These are phyloP conservation scores for Myopa tessellatipennis DNA, from an alignment of 2,888 invertebrate genomes.

Conservation along the genomic window DNA sequence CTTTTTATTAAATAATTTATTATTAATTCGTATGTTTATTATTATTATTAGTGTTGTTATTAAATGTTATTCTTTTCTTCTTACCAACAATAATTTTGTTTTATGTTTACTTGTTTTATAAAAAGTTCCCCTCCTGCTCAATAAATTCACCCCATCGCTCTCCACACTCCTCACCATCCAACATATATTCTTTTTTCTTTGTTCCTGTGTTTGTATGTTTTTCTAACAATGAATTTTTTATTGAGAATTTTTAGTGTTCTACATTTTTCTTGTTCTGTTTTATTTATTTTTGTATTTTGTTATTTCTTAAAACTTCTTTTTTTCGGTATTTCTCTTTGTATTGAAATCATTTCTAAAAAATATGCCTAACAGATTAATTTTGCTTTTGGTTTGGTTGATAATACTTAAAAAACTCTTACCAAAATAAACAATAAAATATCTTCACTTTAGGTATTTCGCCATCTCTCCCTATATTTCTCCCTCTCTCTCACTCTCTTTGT, in stretches of 20 bases:
- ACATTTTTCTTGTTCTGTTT: background rate
- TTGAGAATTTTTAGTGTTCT: background rate
- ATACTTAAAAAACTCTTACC: constrained; percentile 30
- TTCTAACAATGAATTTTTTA: constrained; percentile 11
- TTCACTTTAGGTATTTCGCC: background rate
- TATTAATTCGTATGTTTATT: background rate
- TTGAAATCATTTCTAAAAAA: constrained; percentile 4
- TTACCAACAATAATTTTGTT: too few species aligned
- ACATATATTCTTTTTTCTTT: background rate
- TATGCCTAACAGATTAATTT: background rate
- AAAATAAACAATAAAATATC: constrained; percentile 34
- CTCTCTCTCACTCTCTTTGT: background rate
- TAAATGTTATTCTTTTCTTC: too few species aligned
- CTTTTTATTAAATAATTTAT: background rate
- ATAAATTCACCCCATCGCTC: background rate
- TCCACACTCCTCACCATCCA: background rate
- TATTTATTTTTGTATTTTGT: background rate
- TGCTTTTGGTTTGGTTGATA: background rate
- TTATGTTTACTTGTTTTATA: too few species aligned
- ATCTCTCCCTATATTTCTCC: background rate
- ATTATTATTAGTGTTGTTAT: background rate
- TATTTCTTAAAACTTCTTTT: background rate
- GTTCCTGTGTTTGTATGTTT: constrained; percentile 1
- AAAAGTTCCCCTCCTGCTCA: too few species aligned
- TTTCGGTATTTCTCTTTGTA: constrained; percentile 10